A percentile compares a stretch with the other conserved stretches of the same genome.
These are phyloP conservation scores for Gymnocheta viridis DNA, from an alignment of 2,888 invertebrate genomes.

Conservation along the genomic window DNA sequence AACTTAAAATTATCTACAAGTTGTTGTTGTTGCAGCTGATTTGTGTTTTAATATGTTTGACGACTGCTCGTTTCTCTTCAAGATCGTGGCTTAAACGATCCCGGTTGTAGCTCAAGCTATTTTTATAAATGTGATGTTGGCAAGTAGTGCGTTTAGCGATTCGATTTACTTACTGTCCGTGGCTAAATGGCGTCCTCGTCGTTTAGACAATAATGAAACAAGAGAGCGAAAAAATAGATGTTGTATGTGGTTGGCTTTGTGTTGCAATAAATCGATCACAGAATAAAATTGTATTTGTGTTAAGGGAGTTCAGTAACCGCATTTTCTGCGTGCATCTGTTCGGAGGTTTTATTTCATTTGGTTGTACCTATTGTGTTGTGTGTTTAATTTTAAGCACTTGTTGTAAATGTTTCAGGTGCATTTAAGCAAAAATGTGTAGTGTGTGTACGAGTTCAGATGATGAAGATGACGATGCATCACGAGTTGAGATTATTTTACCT, in stretches of 20 bases:
- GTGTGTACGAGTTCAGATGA: constrained; percentile 12
- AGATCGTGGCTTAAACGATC: constrained; percentile 59
- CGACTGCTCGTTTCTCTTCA: constrained; percentile 52
- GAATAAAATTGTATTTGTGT: neutral
- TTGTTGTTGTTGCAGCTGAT: constrained; percentile 3
- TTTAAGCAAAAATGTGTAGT: constrained; percentile 2
- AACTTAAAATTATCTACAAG: constrained; percentile 21
- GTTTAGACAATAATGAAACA: neutral
- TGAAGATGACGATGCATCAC: constrained; percentile 23
- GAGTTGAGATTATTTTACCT: constrained; percentile 34
- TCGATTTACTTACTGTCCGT: constrained; percentile 58
- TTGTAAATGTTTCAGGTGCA: constrained; percentile 60
- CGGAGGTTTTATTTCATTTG: constrained; percentile 18
- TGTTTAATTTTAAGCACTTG: constrained; percentile 42
- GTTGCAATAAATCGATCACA: neutral
- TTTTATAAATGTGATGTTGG: constrained; percentile 36
- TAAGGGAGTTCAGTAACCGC: constrained; percentile 25
- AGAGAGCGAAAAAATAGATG: neutral
- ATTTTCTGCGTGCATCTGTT: constrained; percentile 61
- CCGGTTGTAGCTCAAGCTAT: neutral
- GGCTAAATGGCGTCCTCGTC: constrained; percentile 52
- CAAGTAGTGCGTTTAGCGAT: constrained; percentile 55
- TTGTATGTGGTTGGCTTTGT: neutral
- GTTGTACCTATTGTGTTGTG: too few species aligned
- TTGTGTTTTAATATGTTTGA: constrained; percentile 30